Percentiles rank a stretch among this genome's conserved stretches.
phyloP scores from a whole-genome alignment of 30 jellyfish, hydroid and myxozoan genomes.

The Nemopilema nomurai region DNA sequence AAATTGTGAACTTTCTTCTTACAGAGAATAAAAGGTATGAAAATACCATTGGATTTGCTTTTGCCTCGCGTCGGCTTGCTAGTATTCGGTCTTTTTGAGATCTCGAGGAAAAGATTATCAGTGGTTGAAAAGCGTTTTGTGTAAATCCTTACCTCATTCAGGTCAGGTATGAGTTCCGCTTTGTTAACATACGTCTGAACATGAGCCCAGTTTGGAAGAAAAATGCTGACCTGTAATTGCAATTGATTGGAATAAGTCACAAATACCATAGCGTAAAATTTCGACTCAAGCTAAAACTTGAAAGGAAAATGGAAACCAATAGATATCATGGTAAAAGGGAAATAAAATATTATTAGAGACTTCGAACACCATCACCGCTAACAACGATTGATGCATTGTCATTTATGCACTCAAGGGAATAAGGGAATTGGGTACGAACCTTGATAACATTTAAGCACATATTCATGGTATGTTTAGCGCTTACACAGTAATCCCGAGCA shows the following conservation, averaged over 20 bases:
- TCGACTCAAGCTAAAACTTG: too few species aligned
- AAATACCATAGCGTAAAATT: not conserved
- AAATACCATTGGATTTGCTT: too few species aligned
- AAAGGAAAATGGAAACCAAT: too few species aligned
- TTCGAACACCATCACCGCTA: too few species aligned
- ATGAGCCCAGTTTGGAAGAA: constrained; percentile 90
- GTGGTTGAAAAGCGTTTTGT: not conserved
- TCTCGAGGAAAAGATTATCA: not conserved
- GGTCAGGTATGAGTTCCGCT: constrained; percentile 94
- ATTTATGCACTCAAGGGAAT: not conserved
- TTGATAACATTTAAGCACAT: constrained; percentile 96
- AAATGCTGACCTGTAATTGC: constrained; percentile 79
- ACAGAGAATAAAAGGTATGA: too few species aligned
- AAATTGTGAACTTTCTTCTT: not conserved
- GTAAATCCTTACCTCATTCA: constrained; percentile 51
- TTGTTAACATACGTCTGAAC: constrained; percentile 91
- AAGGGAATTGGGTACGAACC: constrained; percentile 25
- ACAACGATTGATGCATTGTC: too few species aligned
- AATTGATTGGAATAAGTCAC: not conserved
- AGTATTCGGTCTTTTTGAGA: not conserved
- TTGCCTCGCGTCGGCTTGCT: too few species aligned
- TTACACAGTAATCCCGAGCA: constrained; percentile 94
- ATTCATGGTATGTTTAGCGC: constrained; percentile 85
- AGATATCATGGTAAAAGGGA: too few species aligned
- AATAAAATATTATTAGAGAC: too few species aligned